Evolutionary conservation across 2,888 invertebrate genomes (phyloP).

Genomic region (Creontiades dilutus): DNA sequence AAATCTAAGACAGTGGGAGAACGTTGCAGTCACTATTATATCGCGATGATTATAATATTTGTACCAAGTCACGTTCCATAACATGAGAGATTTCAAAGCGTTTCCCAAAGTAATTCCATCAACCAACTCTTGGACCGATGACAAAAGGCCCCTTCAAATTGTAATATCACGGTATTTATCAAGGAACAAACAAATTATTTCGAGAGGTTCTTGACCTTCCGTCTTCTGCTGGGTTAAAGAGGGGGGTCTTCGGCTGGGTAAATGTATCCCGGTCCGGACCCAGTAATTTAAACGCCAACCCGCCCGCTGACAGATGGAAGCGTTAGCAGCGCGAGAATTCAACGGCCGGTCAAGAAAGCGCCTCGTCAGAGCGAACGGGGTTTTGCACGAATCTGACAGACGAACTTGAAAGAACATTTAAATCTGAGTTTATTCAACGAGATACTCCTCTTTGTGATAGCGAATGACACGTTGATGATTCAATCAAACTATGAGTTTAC

Average conservation of each 20-base stretch:
- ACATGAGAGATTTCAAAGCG: not conserved
- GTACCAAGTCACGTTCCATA: not conserved
- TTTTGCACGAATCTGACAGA: not conserved
- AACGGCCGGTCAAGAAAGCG: conserved; percentile 24
- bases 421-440: too few relatives aligned
- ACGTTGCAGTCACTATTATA: too few relatives aligned
- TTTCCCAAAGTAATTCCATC: conserved; percentile 26
- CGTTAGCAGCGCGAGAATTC: not conserved
- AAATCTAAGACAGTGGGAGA: too few relatives aligned
- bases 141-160: not conserved
- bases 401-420: not conserved
- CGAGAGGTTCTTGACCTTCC: conserved; percentile 5
- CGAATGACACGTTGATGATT: too few relatives aligned
- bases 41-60: not conserved
- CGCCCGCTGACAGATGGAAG: conserved; percentile 17
- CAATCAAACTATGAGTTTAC: too few relatives aligned
- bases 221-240: not conserved
- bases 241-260: not conserved
- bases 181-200: conserved; percentile 15
- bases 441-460: too few relatives aligned
- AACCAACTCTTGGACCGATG: not conserved
- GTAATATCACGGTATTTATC: conserved; percentile 11
- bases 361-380: not conserved
- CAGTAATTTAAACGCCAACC: conserved; percentile 36
- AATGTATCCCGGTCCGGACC: not conserved